Conservation (phyloP, 1,140 invertebrate genomes). For the Drosophila erecta region DNA sequence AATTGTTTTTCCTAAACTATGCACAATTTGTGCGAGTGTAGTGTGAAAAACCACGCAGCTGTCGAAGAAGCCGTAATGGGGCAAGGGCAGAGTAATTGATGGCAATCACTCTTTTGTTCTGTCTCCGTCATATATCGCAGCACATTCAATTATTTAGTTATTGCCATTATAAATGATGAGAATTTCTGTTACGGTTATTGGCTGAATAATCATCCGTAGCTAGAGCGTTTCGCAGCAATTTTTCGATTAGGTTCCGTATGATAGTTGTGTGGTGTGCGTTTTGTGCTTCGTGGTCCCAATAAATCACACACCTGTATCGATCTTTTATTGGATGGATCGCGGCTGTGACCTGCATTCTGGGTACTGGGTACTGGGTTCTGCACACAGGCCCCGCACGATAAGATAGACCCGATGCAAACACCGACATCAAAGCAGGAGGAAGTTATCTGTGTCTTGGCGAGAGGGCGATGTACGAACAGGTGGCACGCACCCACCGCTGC, state of each 20-base stretch:
- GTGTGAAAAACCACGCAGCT: slow-evolving; percentile 39
- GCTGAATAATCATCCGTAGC: slow-evolving; percentile 49
- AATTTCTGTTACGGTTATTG: slow-evolving; percentile 57
- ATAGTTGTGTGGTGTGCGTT: neutral
- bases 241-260: slow-evolving; percentile 4
- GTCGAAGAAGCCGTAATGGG: slow-evolving; percentile 32
- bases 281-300: neutral
- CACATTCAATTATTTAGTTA: slow-evolving; percentile 44
- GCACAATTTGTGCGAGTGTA: slow-evolving; percentile 1
- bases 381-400: slow-evolving; percentile 3
- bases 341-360: neutral
- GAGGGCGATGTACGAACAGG: slow-evolving; percentile 26
- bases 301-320: slow-evolving; percentile 40
- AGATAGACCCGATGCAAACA: slow-evolving; percentile 29
- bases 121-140: slow-evolving; percentile 26
- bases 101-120: slow-evolving; percentile 40
- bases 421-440: neutral
- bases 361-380: neutral
- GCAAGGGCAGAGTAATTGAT: slow-evolving; percentile 45
- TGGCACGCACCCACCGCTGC: slow-evolving; percentile 21
- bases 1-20: neutral
- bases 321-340: neutral
- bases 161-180: slow-evolving; percentile 54
- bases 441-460: neutral
- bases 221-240: slow-evolving; percentile 16